Evolutionary conservation across 2,113 vertebrate genomes (phyloP).

Genomic region (Capreolus pygargus): DNA sequence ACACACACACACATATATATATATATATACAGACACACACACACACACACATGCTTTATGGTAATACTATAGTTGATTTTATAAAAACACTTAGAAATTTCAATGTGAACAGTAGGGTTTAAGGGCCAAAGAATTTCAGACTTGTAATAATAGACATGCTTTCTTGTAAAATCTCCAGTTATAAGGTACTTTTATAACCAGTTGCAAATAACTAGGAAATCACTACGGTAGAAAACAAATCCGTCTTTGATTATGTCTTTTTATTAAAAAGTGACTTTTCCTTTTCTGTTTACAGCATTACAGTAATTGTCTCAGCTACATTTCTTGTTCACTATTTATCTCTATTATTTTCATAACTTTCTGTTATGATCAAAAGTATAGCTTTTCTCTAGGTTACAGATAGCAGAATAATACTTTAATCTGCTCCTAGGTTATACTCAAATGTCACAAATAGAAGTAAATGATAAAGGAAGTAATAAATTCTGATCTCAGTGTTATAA

Average conservation of each 20-base stretch:
- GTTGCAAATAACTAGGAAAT: not conserved
- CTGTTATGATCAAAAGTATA: not conserved
- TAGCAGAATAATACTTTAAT: not conserved
- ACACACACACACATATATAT: not conserved
- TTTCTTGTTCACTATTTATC: not conserved
- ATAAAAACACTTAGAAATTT: conserved; percentile 1
- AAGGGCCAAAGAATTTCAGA: not conserved
- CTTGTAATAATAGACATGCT: not conserved
- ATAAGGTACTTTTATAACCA: not conserved
- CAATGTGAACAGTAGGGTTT: not conserved
- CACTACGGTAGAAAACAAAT: not conserved
- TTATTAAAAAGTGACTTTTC: not conserved
- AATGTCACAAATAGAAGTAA: conserved; percentile 1
- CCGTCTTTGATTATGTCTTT: not conserved
- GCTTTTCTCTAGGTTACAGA: not conserved
- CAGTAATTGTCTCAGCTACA: not conserved
- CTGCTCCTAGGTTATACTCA: not conserved
- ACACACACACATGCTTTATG: not conserved
- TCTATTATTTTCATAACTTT: conserved; percentile 39
- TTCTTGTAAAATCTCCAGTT: not conserved
- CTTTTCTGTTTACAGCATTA: not conserved
- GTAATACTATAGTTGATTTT: not conserved
- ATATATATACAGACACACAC: no score
- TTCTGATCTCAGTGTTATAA: not conserved
- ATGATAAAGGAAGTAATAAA: not conserved